These are phyloP conservation scores for Helleia helle DNA, from an alignment of 2,888 invertebrate genomes.

Conservation along the genomic window DNA sequence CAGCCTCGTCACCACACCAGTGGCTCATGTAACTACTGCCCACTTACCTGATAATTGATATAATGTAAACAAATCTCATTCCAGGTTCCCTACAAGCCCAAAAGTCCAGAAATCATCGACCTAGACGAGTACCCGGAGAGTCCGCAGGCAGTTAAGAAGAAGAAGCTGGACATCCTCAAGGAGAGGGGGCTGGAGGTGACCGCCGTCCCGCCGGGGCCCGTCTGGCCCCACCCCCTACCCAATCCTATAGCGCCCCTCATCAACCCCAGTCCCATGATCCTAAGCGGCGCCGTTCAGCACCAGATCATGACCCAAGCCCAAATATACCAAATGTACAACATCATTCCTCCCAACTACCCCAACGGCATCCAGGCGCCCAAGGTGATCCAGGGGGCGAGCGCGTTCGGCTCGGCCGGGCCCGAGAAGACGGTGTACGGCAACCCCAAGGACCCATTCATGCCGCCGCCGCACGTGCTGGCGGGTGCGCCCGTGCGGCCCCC, in stretches of 20 bases:
- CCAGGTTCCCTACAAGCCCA: slow-evolving; percentile 75
- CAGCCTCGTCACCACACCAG: not conserved
- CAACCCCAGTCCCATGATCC: slow-evolving; percentile 34
- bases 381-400: slow-evolving; percentile 76
- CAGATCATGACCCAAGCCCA: slow-evolving; percentile 67
- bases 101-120: slow-evolving; percentile 78
- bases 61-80: no score
- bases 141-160: slow-evolving; percentile 71
- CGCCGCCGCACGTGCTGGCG: slow-evolving; percentile 65
- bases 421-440: slow-evolving; percentile 81
- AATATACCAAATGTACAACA: slow-evolving; percentile 54
- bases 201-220: slow-evolving; percentile 64
- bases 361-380: slow-evolving; percentile 59
- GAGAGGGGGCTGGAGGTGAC: slow-evolving; percentile 85
- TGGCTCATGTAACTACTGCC: not conserved
- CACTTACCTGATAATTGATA: not conserved
- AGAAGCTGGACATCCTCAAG: slow-evolving; percentile 82
- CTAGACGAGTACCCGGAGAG: slow-evolving; percentile 72
- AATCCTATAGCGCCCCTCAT: slow-evolving; percentile 22
- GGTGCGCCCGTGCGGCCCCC: slow-evolving; percentile 49
- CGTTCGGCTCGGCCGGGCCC: slow-evolving; percentile 71
- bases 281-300: slow-evolving; percentile 54
- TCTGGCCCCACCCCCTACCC: slow-evolving; percentile 30
- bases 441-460: slow-evolving; percentile 79
- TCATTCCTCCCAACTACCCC: slow-evolving; percentile 39